Evolutionary conservation across 2,888 invertebrate species (phyloP).

Genomic region (Arge pagana): DNA sequence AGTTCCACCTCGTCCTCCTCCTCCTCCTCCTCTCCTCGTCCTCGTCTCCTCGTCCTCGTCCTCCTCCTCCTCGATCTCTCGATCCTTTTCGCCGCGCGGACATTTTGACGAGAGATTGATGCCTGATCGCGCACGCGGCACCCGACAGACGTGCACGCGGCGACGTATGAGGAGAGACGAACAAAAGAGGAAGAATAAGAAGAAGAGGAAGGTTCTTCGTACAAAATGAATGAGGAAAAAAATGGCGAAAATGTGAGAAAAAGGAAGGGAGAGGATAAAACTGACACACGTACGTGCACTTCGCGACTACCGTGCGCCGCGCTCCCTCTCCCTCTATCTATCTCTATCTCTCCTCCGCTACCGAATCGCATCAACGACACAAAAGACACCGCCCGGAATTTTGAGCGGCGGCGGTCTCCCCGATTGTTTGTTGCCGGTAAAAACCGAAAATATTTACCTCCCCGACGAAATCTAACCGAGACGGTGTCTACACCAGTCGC

Average conservation of each 20-base stretch:
- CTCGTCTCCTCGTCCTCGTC: slow-evolving; percentile 22
- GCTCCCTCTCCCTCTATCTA: too few species aligned
- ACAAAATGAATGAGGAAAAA: slow-evolving; percentile 17
- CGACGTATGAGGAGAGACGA: slow-evolving; percentile 5
- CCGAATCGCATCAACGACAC: too few species aligned
- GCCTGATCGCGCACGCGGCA: slow-evolving; percentile 33
- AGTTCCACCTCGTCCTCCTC: background rate
- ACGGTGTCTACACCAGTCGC: background rate
- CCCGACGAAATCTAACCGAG: slow-evolving; percentile 8
- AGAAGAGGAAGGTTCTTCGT: too few species aligned
- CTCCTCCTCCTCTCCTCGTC: slow-evolving; percentile 7
- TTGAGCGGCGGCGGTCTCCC: slow-evolving; percentile 52
- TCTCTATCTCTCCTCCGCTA: too few species aligned
- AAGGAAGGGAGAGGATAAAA: slow-evolving; percentile 9
- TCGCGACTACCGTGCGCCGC: slow-evolving; percentile 14
- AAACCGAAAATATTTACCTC: slow-evolving; percentile 27
- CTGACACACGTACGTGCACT: slow-evolving; percentile 6
- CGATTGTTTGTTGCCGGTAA: slow-evolving; percentile 33
- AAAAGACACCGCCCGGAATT: slow-evolving; percentile 57
- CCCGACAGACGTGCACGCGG: slow-evolving; percentile 4
- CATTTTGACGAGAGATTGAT: slow-evolving; percentile 59
- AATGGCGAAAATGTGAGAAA: slow-evolving; percentile 6
- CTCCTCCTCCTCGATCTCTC: slow-evolving; percentile 9
- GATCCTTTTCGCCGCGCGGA: slow-evolving; percentile 34
- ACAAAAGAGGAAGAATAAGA: slow-evolving; percentile 26